A percentile compares a stretch with the other conserved stretches of the same genome.
These are phyloP conservation scores for Dascillus cervinus DNA, from an alignment of 2,888 invertebrate species.

Conservation along the genomic window DNA sequence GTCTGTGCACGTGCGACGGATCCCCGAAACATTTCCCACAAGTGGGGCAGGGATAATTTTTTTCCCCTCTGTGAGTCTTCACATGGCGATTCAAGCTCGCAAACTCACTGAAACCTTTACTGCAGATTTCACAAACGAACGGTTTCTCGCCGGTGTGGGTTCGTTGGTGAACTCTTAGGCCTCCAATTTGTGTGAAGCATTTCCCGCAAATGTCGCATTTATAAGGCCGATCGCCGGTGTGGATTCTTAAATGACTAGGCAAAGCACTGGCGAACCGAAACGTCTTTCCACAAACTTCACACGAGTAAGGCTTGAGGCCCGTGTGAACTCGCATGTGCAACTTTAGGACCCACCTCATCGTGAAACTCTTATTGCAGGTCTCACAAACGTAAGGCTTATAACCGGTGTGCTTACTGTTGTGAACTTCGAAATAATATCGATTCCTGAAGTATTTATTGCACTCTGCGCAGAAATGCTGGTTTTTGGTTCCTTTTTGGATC, in stretches of 20 bases:
- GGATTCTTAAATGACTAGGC: conserved; percentile 9
- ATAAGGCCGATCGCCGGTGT: conserved; percentile 10
- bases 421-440: conserved; percentile 10
- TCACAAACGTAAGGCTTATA: conserved; percentile 11
- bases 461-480: conserved; percentile 6
- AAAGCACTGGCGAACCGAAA: conserved; percentile 10
- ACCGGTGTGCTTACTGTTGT: conserved; percentile 11
- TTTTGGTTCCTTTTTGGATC: conserved; percentile 2
- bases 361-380: conserved; percentile 9
- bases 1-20: conserved; percentile 6
- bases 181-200: conserved; percentile 7
- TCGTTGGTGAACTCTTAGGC: conserved; percentile 10
- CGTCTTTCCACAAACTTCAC: conserved; percentile 11
- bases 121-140: conserved; percentile 12
- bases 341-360: conserved; percentile 12
- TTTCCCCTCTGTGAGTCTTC: conserved; percentile 7
- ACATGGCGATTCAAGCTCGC: conserved; percentile 9
- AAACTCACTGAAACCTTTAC: conserved; percentile 13
- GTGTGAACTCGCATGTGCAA: conserved; percentile 9
- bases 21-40: conserved; percentile 12
- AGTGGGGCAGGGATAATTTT: conserved; percentile 10
- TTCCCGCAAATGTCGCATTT: conserved; percentile 9
- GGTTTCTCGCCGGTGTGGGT: conserved; percentile 13
- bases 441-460: conserved; percentile 11
- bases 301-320: conserved; percentile 9